Percentiles rank a stretch among this genome's conserved stretches.
Evolutionary conservation across 23 tunicate species (phyloP).

Genomic region (Trididemnum clinides): DNA sequence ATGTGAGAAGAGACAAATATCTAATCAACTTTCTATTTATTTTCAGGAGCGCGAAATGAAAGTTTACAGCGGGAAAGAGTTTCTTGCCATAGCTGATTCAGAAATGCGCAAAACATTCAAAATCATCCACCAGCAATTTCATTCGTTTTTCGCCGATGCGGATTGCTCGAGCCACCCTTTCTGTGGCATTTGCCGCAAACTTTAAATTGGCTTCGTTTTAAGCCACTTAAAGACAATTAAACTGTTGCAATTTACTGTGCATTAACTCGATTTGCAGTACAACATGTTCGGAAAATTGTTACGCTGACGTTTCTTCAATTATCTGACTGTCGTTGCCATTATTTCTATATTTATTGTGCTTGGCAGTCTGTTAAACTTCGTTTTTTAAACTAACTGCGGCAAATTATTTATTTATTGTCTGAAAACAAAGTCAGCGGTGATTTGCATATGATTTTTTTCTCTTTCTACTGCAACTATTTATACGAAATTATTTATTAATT

Average conservation of each 20-base stretch:
- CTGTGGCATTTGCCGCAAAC: constrained; percentile 20
- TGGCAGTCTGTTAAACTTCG: neutral
- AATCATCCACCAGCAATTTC: constrained; percentile 61
- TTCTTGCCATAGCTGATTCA: neutral
- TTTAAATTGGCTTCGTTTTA: too few species aligned
- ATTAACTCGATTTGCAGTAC: too few species aligned
- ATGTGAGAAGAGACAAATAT: too few species aligned
- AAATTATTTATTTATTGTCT: neutral
- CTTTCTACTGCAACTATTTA: too few species aligned
- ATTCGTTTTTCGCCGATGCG: constrained; percentile 41
- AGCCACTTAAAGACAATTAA: too few species aligned
- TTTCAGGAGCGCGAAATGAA: constrained; percentile 12
- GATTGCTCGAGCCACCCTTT: constrained; percentile 66
- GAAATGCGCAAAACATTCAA: constrained; percentile 12
- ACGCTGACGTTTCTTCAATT: too few species aligned
- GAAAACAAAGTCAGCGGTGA: neutral
- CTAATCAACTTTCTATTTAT: constrained; percentile 11
- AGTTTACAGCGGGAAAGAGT: constrained; percentile 16
- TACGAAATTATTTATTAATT: neutral
- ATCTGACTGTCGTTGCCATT: too few species aligned
- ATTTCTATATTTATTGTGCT: neutral
- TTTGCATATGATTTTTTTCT: too few species aligned
- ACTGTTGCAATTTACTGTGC: too few species aligned
- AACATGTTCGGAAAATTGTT: too few species aligned
- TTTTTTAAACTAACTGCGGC: neutral